Evolutionary conservation across 2,113 vertebrate genomes (phyloP).

Genomic region (Ailuropoda melanoleuca): DNA sequence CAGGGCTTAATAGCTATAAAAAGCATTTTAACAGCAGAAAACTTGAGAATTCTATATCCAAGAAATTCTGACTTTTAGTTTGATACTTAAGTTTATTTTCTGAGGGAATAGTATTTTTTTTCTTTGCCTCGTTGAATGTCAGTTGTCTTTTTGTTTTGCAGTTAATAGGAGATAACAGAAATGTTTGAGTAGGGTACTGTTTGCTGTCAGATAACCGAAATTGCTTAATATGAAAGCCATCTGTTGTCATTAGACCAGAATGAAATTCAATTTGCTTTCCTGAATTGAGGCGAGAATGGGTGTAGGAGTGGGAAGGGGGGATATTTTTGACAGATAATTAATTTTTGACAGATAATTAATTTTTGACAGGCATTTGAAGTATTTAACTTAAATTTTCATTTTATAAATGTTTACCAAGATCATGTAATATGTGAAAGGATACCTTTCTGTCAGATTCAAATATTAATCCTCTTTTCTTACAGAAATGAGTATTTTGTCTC

Average conservation of each 20-base stretch:
- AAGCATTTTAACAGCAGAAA: background rate
- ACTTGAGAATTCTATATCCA: background rate
- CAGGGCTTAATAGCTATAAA: background rate
- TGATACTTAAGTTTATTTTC: constrained; percentile 6
- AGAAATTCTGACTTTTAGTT: constrained; percentile 7
- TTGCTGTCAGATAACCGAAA: constrained; percentile 45
- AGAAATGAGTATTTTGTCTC: background rate
- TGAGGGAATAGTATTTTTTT: background rate
- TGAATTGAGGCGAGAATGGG: background rate
- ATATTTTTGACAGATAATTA: constrained; percentile 66
- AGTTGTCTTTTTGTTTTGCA: constrained; percentile 1
- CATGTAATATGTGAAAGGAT: background rate
- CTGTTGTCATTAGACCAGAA: constrained; percentile 54
- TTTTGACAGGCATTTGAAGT: constrained; percentile 45
- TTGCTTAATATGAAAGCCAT: constrained; percentile 56
- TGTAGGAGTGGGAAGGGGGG: background rate
- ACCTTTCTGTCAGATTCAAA: background rate
- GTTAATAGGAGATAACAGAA: constrained; percentile 52
- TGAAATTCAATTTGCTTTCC: constrained; percentile 56
- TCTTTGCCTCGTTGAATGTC: background rate
- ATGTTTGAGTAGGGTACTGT: background rate
- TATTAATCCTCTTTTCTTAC: background rate
- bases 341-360: background rate
- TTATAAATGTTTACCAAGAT: constrained; percentile 51
- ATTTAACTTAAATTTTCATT: constrained; percentile 42